These are phyloP conservation scores for Terebella lapidaria DNA, from an alignment of 2,888 invertebrate genomes.

Conservation along the genomic window DNA sequence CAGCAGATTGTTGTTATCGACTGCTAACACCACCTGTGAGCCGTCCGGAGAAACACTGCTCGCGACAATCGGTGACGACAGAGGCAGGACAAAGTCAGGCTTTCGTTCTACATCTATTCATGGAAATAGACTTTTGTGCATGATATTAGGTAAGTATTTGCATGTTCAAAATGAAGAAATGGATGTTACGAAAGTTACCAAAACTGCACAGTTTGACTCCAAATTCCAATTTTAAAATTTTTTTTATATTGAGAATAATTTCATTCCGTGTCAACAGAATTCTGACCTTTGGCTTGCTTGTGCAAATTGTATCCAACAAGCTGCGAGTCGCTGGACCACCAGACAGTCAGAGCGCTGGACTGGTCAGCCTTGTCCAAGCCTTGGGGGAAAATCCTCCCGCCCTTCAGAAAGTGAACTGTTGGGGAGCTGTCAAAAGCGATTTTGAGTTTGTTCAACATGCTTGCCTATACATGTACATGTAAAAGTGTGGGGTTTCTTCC, in stretches of 20 bases:
- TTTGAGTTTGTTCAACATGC: too few species aligned
- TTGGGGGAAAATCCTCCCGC: slow-evolving; percentile 31
- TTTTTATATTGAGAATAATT: too few species aligned
- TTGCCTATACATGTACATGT: too few species aligned
- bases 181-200: too few species aligned
- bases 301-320: slow-evolving; percentile 38
- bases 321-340: slow-evolving; percentile 41
- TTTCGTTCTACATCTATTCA: slow-evolving; percentile 39
- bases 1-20: slow-evolving; percentile 39
- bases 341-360: slow-evolving; percentile 37
- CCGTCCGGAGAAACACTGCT: slow-evolving; percentile 34
- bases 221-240: too few species aligned
- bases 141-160: too few species aligned
- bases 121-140: not conserved
- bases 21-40: slow-evolving; percentile 37
- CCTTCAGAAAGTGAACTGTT: slow-evolving; percentile 41
- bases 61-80: slow-evolving; percentile 33
- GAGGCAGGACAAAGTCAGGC: slow-evolving; percentile 45
- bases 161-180: too few species aligned
- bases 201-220: too few species aligned
- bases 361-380: slow-evolving; percentile 24
- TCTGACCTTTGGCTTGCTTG: slow-evolving; percentile 40
- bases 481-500: too few species aligned
- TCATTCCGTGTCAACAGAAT: not conserved
- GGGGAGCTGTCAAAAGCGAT: slow-evolving; percentile 33